Conservation (phyloP, 2,113 vertebrate genomes). For the Takifugu bimaculatus region DNA sequence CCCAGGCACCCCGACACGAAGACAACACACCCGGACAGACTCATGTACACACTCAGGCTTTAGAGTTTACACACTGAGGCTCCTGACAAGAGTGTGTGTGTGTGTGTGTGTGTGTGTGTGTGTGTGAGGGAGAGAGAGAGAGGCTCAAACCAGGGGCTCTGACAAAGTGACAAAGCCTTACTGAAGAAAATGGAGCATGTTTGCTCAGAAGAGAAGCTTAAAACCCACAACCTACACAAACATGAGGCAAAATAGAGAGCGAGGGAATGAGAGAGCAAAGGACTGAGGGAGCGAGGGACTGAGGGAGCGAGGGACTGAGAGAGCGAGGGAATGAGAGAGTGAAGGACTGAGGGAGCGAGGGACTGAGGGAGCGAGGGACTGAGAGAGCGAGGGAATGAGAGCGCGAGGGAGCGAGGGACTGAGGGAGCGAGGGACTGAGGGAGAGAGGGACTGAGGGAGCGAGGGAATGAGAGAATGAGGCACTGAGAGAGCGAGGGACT, state of each 20-base stretch:
- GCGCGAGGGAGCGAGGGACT: too few species aligned
- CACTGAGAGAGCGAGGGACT: too few species aligned
- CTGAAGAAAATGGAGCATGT: conserved; percentile 48
- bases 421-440: too few species aligned
- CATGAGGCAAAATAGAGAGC: conserved; percentile 24
- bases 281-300: too few species aligned
- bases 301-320: too few species aligned
- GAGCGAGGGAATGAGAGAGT: too few species aligned
- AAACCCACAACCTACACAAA: conserved; percentile 46
- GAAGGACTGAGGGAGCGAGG: too few species aligned
- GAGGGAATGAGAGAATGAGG: too few species aligned
- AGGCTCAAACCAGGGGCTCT: conserved; percentile 30
- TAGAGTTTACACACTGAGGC: conserved; percentile 40
- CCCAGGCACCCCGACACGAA: conserved; percentile 39
- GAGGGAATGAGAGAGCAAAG: neutral
- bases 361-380: too few species aligned
- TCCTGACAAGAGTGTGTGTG: neutral
- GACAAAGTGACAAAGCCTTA: conserved; percentile 48
- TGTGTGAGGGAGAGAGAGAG: conserved; percentile 5
- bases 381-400: too few species aligned
- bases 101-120: neutral
- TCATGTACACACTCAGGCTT: conserved; percentile 37
- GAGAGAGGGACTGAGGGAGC: too few species aligned
- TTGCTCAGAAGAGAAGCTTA: conserved; percentile 52
- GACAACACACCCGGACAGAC: conserved; percentile 36